These are phyloP conservation scores for Iphiclides podalirius DNA, from an alignment of 2,888 invertebrate species.

Conservation along the genomic window DNA sequence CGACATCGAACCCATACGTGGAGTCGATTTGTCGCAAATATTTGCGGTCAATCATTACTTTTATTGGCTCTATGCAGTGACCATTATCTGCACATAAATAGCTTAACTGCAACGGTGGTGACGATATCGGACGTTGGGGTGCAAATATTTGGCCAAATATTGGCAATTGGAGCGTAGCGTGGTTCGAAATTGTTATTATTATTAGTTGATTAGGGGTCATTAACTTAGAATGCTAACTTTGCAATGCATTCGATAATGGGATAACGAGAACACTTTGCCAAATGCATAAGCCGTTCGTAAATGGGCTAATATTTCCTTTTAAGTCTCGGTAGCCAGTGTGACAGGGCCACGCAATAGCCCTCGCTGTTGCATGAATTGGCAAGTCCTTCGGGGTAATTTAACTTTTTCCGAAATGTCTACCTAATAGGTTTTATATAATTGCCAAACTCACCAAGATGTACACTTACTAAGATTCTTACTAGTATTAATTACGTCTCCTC, in stretches of 20 bases:
- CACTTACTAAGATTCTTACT: no score
- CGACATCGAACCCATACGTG: neutral
- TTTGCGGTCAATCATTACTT: constrained; percentile 7
- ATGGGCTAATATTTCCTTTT: no score
- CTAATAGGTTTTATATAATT: no score
- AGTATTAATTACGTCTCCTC: no score
- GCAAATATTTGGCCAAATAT: neutral
- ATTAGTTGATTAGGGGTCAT: constrained; percentile 3
- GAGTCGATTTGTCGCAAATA: neutral
- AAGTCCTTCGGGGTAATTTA: no score
- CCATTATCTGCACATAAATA: constrained; percentile 7
- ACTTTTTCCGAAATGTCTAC: no score
- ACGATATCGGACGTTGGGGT: neutral
- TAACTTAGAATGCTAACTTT: neutral
- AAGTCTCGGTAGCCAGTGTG: no score
- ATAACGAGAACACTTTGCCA: no score
- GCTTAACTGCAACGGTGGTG: constrained; percentile 5
- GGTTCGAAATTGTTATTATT: constrained; percentile 6
- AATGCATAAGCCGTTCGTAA: no score
- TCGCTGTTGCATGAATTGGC: no score
- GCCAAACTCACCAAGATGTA: no score
- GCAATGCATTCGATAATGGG: neutral
- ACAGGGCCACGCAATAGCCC: no score
- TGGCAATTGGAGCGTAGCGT: neutral
- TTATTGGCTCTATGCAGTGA: constrained; percentile 4